Conservation (phyloP, 2,113 vertebrate species). For the Chloropsis cyanopogon region DNA sequence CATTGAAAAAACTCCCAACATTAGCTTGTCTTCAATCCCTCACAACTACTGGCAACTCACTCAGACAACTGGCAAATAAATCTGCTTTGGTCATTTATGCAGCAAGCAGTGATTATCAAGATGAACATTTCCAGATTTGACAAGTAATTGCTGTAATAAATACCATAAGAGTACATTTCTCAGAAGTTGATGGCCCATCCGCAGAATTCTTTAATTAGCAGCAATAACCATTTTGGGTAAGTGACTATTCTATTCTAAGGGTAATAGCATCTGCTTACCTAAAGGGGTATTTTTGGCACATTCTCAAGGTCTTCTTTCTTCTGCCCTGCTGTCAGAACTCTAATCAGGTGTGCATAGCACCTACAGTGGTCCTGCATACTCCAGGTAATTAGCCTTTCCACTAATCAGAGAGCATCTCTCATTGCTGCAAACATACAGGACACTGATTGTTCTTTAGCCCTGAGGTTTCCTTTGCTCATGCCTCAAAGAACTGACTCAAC, state of each 20-base stretch:
- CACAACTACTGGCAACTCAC: background rate
- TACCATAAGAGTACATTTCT: background rate
- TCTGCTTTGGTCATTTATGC: background rate
- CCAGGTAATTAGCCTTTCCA: constrained; percentile 32
- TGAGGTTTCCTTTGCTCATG: background rate
- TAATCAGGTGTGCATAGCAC: background rate
- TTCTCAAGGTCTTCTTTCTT: constrained; percentile 34
- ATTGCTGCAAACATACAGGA: background rate
- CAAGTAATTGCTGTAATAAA: constrained; percentile 1
- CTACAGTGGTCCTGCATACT: background rate
- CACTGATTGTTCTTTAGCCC: background rate
- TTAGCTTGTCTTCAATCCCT: background rate
- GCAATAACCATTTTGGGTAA: background rate
- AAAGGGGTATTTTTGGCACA: constrained; percentile 35
- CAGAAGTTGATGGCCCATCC: background rate
- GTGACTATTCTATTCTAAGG: constrained; percentile 20
- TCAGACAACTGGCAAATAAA: background rate
- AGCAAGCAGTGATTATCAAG: background rate
- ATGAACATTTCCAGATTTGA: constrained; percentile 4
- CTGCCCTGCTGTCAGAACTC: constrained; percentile 5
- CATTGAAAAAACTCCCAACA: background rate
- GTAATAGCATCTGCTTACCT: constrained; percentile 24
- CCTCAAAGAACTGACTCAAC: background rate
- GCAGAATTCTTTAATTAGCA: background rate
- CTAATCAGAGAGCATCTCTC: background rate